Conservation (phyloP, 2,113 vertebrate genomes). For the Prunella fulvescens region DNA sequence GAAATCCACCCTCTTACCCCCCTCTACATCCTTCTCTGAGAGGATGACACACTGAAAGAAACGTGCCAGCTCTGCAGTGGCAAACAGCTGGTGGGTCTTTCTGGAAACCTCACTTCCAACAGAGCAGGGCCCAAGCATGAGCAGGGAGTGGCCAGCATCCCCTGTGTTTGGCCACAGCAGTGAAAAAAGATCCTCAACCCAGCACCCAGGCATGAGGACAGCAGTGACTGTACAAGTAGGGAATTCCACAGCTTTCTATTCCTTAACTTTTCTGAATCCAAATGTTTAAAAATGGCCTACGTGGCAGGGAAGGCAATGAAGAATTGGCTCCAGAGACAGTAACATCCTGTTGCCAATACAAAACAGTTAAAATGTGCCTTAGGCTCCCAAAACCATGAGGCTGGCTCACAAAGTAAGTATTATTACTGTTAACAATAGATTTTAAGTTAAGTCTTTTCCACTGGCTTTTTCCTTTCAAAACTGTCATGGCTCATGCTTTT, state of each 20-base stretch:
- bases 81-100: slow-evolving; percentile 11
- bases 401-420: neutral
- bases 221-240: neutral
- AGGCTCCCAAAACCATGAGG: neutral
- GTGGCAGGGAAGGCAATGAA: neutral
- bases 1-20: slow-evolving; percentile 48
- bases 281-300: neutral
- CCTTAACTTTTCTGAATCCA: neutral
- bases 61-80: neutral
- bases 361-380: neutral
- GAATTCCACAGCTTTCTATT: neutral
- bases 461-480: slow-evolving; percentile 1
- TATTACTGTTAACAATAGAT: slow-evolving; percentile 29
- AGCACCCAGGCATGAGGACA: neutral
- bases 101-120: slow-evolving; percentile 21
- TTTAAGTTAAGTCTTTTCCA: slow-evolving; percentile 4
- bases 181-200: neutral
- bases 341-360: neutral
- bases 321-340: neutral
- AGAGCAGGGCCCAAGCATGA: neutral
- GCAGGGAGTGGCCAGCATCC: neutral
- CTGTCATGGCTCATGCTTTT: neutral
- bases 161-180: neutral
- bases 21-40: slow-evolving; percentile 8
- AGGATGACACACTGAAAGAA: slow-evolving; percentile 10